Base-by-base conservation (phyloP, 2,113 vertebrate species). In the Chascanopsetta lugubris region DNA sequence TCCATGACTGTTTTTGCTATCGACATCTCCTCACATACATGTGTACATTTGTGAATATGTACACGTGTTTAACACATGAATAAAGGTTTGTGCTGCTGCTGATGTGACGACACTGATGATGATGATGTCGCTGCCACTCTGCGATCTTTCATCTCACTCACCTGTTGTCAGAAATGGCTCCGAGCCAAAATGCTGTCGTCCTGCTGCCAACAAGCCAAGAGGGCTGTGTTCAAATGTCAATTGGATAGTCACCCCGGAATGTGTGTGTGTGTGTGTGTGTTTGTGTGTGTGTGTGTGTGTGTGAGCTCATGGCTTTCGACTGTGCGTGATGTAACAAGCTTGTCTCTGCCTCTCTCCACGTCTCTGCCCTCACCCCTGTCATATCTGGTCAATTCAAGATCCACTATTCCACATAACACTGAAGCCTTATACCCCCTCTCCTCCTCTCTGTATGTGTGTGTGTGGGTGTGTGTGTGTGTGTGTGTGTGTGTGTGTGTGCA, bases 281-380 rank as follows among this genome's bases (percentile, higher is more conserved):
- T n/a, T n/a, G n/a, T 53, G 27, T 27, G 4, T 53, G 32, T 51
- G 8, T 49, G 36, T 55, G 56, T 64, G 5, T 66, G 22, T 49
- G 22, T 10, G 27, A 48, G 32, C 45, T 71, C 45, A 57, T 65
- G 34, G n/a, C 38, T 69, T 77, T 25, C 66, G 56, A 49, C 34
- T 53, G 15, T 34, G 36, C 17, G 8, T 77, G 62, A 81, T 84
- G 67, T 72, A 84, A 81, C 54, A 51, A 56, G 55, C 59, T 71
- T 74, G 53, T 62, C 42, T 69, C 64, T 67, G 58, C 61, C 43
- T 67, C 57, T 53, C 42, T 53, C 66, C 22, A 57, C 13, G 8
- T 38, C 12, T 38, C 34, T 38, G 12, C 15, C n/a, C n/a, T 17
- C 38, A 67, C 4, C 36, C 50, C 25, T 62, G 54, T 69, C 49